Evolutionary conservation across 1,140 invertebrate genomes (phyloP), one percentile per base, ranked within the genome.

Genomic region (Apis dorsata): DNA sequence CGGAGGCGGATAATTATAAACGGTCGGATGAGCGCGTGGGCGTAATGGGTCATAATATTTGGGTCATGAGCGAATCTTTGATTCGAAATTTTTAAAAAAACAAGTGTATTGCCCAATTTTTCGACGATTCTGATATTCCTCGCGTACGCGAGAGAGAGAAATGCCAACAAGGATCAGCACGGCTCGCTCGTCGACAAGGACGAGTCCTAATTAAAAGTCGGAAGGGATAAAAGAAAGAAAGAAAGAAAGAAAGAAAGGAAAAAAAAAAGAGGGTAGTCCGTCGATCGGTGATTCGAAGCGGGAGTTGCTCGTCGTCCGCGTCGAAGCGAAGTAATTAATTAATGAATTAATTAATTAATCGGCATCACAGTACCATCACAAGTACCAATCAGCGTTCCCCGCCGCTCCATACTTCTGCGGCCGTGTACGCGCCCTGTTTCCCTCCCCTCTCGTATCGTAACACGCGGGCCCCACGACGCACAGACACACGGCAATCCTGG

Each of bases 281-380:
- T 51, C 66, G 81, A 83, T 83, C 66, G 66, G 59, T 49, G 81
- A 83, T 83, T 83, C 81, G 75, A 65, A 53, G 81, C 75, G 65
- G 57, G 57, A 21, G 13, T 49, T 62, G 51, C 65, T 79, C 75
- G 74, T 83, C 75, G 49, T 28, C 59, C 53, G 78, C 63, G 78
- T 62, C 81, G 72, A 84, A 44, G 81, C 69, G 57, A 74, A 80
- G 76, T 87, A 88, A 87, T 88, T 87, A 87, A 87, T 83, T 84
- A 86, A 86, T 88, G 69, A 79, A 83, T 87, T 85, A 76, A 87
- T 83, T 82, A 85, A 85, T 88, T 86, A 85, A 84, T 84, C 85
- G 65, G 74, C 62, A 84, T 87, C 83, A 53, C 81, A 57, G 72
- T 75, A 69, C 81, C 75, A 68, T 84, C 53, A 84, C 83, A 86